These are phyloP conservation scores for Dreissena polymorpha DNA, from an alignment of 1,140 invertebrate species.

Conservation along the genomic window DNA sequence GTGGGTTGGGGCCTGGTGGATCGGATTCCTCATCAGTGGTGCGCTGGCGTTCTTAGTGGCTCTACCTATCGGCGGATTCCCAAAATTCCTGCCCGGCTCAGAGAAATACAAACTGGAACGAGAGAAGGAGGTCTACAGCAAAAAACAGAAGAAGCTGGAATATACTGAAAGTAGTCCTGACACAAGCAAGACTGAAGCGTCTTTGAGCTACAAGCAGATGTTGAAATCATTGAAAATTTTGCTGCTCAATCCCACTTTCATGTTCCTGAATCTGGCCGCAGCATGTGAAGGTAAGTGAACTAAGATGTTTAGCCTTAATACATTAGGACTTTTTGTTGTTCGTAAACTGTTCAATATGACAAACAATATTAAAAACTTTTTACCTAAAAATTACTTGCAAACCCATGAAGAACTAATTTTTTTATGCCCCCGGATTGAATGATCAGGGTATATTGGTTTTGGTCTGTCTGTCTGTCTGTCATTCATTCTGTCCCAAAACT, in stretches of 20 bases:
- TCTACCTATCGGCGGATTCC: conserved; percentile 71
- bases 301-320: neutral
- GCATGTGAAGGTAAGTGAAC: conserved; percentile 85
- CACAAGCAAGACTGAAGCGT: conserved; percentile 14
- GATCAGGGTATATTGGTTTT: too few relatives aligned
- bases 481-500: too few relatives aligned
- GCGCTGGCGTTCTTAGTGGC: conserved; percentile 82
- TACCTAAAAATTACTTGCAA: too few relatives aligned
- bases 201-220: conserved; percentile 80
- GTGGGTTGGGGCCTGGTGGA: conserved; percentile 83
- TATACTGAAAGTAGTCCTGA: conserved; percentile 72
- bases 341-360: too few relatives aligned
- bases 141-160: conserved; percentile 82
- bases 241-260: conserved; percentile 88
- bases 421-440: too few relatives aligned
- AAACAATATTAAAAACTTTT: too few relatives aligned
- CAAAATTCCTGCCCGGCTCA: conserved; percentile 66
- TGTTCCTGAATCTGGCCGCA: conserved; percentile 89
- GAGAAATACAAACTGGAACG: conserved; percentile 61
- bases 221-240: conserved; percentile 85
- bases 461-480: too few relatives aligned
- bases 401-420: too few relatives aligned
- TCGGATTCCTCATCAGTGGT: conserved; percentile 86
- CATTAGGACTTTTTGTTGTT: too few relatives aligned
- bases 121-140: conserved; percentile 70